Conservation (phyloP, 1,140 invertebrate genomes). For the Drosophila kikkawai region DNA sequence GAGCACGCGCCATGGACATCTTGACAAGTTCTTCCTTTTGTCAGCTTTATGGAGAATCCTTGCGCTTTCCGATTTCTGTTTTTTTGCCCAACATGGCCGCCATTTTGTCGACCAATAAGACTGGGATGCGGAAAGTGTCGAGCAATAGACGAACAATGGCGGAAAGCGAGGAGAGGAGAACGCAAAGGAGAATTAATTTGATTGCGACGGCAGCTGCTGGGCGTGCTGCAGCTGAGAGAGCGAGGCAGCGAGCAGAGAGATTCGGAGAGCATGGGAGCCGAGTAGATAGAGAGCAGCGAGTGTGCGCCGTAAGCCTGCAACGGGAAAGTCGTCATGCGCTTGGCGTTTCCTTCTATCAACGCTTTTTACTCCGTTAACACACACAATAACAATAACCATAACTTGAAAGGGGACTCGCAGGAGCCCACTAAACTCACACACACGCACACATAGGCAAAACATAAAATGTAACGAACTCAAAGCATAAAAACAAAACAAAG, state of each 20-base stretch:
- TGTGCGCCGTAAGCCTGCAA: conserved; percentile 57
- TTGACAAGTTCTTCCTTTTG: conserved; percentile 37
- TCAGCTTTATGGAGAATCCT: conserved; percentile 3
- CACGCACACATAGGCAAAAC: conserved; percentile 28
- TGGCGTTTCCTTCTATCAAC: conserved; percentile 9
- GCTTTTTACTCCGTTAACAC: conserved; percentile 35
- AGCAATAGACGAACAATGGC: conserved; percentile 63
- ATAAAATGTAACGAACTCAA: conserved; percentile 68
- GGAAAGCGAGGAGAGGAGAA: conserved; percentile 39
- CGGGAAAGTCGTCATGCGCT: conserved; percentile 47
- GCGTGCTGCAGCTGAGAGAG: conserved; percentile 59
- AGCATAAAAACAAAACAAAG: conserved; percentile 72
- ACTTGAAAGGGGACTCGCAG: conserved; percentile 22
- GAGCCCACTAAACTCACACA: conserved; percentile 16
- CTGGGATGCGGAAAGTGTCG: conserved; percentile 53
- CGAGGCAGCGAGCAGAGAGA: conserved; percentile 10
- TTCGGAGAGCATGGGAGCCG: conserved; percentile 2
- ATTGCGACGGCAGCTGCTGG: conserved; percentile 78
- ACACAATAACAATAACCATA: conserved; percentile 27
- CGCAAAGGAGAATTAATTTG: conserved; percentile 77
- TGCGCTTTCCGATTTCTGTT: conserved; percentile 44
- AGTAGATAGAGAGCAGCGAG: conserved; percentile 34
- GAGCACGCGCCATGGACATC: conserved; percentile 54
- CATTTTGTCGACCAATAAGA: conserved; percentile 49
- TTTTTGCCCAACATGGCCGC: conserved; percentile 63